These are phyloP conservation scores for Camponotus vicinus DNA, from an alignment of 1,140 invertebrate species.

Conservation along the genomic window DNA sequence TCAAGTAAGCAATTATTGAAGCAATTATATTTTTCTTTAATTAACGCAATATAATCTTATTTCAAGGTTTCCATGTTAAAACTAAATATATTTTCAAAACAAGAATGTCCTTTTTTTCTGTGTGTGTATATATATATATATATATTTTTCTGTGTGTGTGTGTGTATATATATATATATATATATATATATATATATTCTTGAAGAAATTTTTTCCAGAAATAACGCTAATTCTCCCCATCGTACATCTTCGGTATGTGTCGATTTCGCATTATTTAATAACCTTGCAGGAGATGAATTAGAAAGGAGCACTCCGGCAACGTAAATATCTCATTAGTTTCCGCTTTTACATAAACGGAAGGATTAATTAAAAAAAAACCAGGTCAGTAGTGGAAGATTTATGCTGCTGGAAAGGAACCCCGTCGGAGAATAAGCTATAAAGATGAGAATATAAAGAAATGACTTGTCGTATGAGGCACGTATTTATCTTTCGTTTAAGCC, in stretches of 20 bases:
- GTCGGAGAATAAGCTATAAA: conserved; percentile 5
- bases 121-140: too few relatives aligned
- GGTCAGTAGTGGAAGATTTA: conserved; percentile 28
- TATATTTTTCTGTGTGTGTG: too few relatives aligned
- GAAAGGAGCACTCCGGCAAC: conserved; percentile 33
- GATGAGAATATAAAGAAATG: conserved; percentile 2
- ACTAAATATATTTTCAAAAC: too few relatives aligned
- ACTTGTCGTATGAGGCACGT: too few relatives aligned
- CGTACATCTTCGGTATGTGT: conserved; percentile 24
- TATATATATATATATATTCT: not conserved
- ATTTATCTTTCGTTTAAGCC: not conserved
- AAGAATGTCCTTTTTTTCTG: too few relatives aligned
- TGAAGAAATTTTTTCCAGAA: not conserved
- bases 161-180: too few relatives aligned
- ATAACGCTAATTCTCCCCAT: conserved; percentile 6
- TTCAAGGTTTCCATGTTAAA: too few relatives aligned
- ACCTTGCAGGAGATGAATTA: conserved; percentile 40
- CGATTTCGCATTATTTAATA: conserved; percentile 55
- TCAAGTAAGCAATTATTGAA: too few relatives aligned
- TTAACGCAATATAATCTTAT: too few relatives aligned
- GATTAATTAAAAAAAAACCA: conserved; percentile 59
- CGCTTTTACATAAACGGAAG: conserved; percentile 60
- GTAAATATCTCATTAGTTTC: conserved; percentile 58
- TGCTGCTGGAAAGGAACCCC: conserved; percentile 22
- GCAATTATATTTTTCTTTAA: too few relatives aligned